Conservation (phyloP, 2,113 vertebrate species). For the Hemichromis elongatus region DNA sequence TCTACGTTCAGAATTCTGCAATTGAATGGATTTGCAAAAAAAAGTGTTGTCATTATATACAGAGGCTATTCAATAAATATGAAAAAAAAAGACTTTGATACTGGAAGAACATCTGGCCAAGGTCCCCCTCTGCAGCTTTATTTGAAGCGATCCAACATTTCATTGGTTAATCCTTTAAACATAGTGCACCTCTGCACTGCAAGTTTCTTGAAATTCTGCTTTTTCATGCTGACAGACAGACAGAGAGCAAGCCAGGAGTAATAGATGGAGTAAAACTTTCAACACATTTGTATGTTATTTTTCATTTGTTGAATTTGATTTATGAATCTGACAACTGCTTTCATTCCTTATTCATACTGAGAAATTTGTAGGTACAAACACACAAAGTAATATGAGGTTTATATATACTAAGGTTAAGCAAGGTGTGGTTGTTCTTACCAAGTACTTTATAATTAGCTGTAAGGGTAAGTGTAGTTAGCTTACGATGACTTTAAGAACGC, state of each 20-base stretch:
- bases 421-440: neutral
- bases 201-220: accelerated
- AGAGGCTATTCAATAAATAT: neutral
- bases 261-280: neutral
- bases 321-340: neutral
- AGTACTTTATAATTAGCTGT: neutral
- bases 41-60: neutral
- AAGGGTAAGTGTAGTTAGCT: neutral
- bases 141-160: neutral
- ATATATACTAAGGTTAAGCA: neutral
- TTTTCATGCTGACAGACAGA: neutral
- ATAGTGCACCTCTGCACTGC: accelerated
- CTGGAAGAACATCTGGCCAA: neutral
- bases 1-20: neutral
- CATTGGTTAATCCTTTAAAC: neutral
- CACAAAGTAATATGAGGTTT: neutral
- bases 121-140: neutral
- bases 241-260: neutral
- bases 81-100: accelerated
- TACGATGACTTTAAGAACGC: neutral
- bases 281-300: neutral
- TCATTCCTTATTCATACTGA: neutral
- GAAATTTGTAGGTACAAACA: neutral
- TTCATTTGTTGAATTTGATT: neutral
- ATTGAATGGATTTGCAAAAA: neutral